Conservation (phyloP, 2,113 vertebrate species). For the Mungos mungo region DNA sequence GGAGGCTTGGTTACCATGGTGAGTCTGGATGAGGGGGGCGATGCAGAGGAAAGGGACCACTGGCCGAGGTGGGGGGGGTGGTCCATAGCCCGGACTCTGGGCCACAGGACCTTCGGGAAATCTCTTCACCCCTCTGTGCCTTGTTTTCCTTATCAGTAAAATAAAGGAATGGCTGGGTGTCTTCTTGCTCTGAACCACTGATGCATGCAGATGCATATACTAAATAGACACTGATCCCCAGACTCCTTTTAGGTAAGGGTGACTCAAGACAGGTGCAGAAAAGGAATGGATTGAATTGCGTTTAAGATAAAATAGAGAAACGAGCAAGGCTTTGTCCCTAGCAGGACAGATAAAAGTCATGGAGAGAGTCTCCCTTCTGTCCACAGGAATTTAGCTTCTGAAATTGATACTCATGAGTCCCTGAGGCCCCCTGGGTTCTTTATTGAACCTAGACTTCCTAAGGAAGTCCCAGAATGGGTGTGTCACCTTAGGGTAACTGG, state of each 20-base stretch:
- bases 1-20: conserved; percentile 69
- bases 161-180: background rate
- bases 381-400: background rate
- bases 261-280: background rate
- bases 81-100: background rate
- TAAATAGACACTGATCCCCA: background rate
- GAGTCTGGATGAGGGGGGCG: conserved; percentile 53
- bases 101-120: background rate
- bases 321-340: background rate
- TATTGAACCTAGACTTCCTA: background rate
- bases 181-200: background rate
- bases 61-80: background rate
- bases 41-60: background rate
- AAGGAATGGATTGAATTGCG: background rate
- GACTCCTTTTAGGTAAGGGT: background rate
- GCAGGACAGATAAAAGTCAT: background rate
- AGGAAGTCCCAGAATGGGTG: background rate
- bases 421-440: background rate
- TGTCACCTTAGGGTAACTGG: background rate
- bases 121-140: background rate
- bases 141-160: background rate
- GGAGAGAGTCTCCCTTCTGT: background rate
- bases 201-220: background rate
- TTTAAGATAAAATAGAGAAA: conserved; percentile 2
- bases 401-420: background rate